Evolutionary conservation across 35 echinoderm and acorn worm species (phyloP), one percentile per base, ranked within the genome.

Genomic region (Nesometra sesokonis): DNA sequence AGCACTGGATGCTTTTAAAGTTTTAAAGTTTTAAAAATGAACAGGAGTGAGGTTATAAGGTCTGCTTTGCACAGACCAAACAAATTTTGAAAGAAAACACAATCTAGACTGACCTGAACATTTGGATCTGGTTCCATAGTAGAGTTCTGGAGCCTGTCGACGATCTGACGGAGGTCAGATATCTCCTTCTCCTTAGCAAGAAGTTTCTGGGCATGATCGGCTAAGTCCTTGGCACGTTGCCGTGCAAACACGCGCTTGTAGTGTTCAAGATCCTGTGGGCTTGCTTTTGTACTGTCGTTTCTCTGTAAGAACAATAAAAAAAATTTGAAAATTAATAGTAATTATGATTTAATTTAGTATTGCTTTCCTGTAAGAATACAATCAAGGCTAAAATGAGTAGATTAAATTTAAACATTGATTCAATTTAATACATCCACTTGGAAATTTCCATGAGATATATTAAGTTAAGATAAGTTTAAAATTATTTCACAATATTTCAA

Each of bases 211-310:
- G 93, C 93, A 91, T 57, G 91, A 36, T 91, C 93, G 0, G 90
- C 89, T 34, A 95, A 47, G 47, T 95, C 89, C 32, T 88, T 88
- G 21, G 93, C 86, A 79, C 82, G 52, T 84, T 95, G 93, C 86
- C 80, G 81, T 17, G 87, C 90, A 29, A 89, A 38, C 43, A 87
- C 46, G 30, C 86, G 46, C 46, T 87, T 88, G 34, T 88, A 86
- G 13, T 89, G 40, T 8, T 95, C 90, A 36, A 82, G 78, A 8
- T 90, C 92, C 7, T 77, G 32, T 67, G 52, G 23, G 23, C 52
- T 67, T 17, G 52, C 11, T 27, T 67, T 67, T 27, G 52, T 13
- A 19, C 21, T 67, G 52, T 67, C 52, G 23, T 67, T 67, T 67
- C 52, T 9, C 52, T 67, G 52, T 27, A 67, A 67, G 52, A 67